Evolutionary conservation across 1,140 invertebrate genomes (phyloP), one percentile per base, ranked within the genome.

Genomic region (Adoxophyes honmai): DNA sequence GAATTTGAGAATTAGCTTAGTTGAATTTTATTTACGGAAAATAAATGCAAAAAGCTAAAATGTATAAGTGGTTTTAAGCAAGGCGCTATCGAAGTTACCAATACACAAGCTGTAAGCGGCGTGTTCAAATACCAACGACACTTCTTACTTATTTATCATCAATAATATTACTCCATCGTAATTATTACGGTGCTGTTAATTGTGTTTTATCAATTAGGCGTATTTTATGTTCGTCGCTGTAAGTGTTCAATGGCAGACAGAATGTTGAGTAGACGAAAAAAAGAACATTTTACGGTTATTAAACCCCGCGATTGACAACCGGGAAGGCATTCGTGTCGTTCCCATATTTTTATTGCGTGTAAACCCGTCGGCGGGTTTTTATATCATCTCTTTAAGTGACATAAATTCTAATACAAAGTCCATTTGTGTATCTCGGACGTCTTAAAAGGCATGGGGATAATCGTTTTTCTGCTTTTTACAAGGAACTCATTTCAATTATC

Each of bases 381-480:
- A 86, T 84, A 81, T 81, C 84, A 86, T 81, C 73, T 84, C 78
- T 74, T 79, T 86, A 88, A 84, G 85, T 84, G 82, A 88, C 85
- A 88, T 88, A 88, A 88, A 88, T 88, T 88, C 82, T 88, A 88
- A 88, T 88, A 85, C 85, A 85, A 78, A 82, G 77, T 86, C 85
- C 85, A 88, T 86, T 86, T 86, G 82, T 88, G 82, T 88, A 86
- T 88, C 84, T 88, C 82, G 77, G 81, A 81, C 78, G 75, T 83
- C 82, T 85, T 88, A 88, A 88, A 86, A 88, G 85, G 85, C 82
- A 88, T 75, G 62, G 71, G 81, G 76, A 81, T 88, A 88, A 88
- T 88, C 81, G 81, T 86, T 86, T 84, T 83, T 85, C 80, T 86
- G 80, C 78, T 83, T 85, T 87, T 88, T 88, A 85, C 80, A 88